Conservation (phyloP, 1,140 invertebrate species). For the Hylyphantes graminicola region DNA sequence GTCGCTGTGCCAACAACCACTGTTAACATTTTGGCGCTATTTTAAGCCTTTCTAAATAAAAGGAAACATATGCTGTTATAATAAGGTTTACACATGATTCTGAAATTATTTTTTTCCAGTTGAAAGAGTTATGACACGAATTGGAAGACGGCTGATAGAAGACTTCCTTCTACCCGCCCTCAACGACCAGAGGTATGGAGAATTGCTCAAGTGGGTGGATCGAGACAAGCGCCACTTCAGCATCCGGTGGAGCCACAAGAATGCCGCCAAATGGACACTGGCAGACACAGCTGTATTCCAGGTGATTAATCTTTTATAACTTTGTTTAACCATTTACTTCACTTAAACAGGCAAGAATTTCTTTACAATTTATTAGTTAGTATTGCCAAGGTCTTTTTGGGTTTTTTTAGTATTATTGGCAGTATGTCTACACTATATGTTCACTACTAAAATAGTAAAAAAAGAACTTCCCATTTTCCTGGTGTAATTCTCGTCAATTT, state of each 20-base stretch:
- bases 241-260: conserved; percentile 38
- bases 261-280: conserved; percentile 21
- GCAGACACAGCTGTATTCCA: conserved; percentile 28
- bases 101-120: background rate
- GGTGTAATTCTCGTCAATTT: too few species aligned
- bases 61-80: background rate
- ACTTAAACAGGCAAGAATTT: background rate
- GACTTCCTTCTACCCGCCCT: conserved; percentile 42
- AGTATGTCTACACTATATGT: too few species aligned
- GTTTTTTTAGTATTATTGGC: too few species aligned
- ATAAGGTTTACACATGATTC: background rate
- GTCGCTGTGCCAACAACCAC: background rate
- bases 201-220: conserved; percentile 25
- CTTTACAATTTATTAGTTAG: too few species aligned
- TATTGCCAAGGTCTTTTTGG: too few species aligned
- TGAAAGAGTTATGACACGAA: conserved; percentile 14
- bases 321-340: too few species aligned
- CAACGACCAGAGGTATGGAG: conserved; percentile 1
- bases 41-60: background rate
- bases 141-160: conserved; percentile 11
- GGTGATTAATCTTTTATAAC: background rate
- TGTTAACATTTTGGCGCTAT: background rate
- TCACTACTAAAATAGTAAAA: too few species aligned
- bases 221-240: conserved; percentile 2
- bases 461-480: too few species aligned